phyloP scores from a whole-genome alignment of 2,113 vertebrate genomes.

The rat (Rattus norvegicus) region GRCr8 NC_086023.1:147327501-147328000 shows the following conservation, averaged over 20 bases:
- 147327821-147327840: not conserved
- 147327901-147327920: not conserved
- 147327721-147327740: not conserved
- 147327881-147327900: not conserved
- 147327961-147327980: not conserved
- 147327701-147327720: not conserved
- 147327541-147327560: conserved; percentile 4
- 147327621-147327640: not conserved
- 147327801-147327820: not conserved
- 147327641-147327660: not conserved
- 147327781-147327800: not conserved
- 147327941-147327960: not conserved
- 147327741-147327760: not conserved
- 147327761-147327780: not conserved
- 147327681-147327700: not conserved
- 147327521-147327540: not conserved
- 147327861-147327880: not conserved
- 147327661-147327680: not conserved
- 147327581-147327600: not conserved
- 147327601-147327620: not conserved
- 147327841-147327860: not conserved
- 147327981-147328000: not conserved
- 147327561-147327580: not conserved
- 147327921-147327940: not conserved
- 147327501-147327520: conserved; percentile 94